Conservation (phyloP, 1,140 invertebrate genomes). For the Drosophila fuyamai region DNA sequence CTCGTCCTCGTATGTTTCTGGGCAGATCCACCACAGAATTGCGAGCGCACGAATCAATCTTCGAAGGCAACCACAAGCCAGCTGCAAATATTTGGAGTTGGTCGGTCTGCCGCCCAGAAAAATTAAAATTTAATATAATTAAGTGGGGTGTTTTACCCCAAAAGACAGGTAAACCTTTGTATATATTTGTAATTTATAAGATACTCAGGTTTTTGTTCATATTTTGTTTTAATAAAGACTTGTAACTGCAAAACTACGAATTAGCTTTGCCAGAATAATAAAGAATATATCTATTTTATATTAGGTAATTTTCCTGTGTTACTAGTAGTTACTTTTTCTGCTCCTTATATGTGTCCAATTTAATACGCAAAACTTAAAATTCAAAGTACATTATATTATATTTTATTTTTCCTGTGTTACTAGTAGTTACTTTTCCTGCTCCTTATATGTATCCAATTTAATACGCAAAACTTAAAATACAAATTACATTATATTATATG, state of each 20-base stretch:
- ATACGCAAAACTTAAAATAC: too few species aligned
- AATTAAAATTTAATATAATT: conserved; percentile 1
- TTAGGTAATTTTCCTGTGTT: background rate
- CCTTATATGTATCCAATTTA: background rate
- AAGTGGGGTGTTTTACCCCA: background rate
- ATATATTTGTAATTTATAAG: background rate
- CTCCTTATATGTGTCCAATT: background rate
- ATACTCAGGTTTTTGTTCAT: too few species aligned
- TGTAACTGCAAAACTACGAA: too few species aligned
- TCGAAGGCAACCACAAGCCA: conserved; percentile 29
- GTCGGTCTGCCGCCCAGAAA: background rate
- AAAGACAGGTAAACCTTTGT: background rate
- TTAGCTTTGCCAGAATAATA: too few species aligned
- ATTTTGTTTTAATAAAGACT: too few species aligned
- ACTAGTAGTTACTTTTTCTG: too few species aligned
- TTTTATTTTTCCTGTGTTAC: background rate
- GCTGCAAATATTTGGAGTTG: conserved; percentile 27
- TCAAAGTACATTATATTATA: too few species aligned
- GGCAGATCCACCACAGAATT: conserved; percentile 4
- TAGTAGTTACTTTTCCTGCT: too few species aligned
- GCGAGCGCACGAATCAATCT: conserved; percentile 58
- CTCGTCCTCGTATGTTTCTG: conserved; percentile 16
- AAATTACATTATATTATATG: too few species aligned
- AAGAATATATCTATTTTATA: too few species aligned
- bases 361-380: too few species aligned